Conservation (phyloP, 2,888 invertebrate genomes). For the Eurois occulta region DNA sequence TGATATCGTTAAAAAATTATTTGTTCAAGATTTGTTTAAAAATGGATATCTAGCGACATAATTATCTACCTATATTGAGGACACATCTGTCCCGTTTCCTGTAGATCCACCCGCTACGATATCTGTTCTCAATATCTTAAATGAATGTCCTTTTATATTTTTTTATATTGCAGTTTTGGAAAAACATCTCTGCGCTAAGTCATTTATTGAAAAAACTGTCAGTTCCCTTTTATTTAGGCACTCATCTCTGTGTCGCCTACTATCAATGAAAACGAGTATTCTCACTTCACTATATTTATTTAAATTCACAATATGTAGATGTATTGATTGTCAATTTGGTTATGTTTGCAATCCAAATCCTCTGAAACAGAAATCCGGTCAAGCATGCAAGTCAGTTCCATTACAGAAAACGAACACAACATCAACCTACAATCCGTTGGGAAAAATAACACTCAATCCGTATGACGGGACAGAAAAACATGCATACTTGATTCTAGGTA, state of each 20-base stretch:
- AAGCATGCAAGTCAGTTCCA: too few relatives aligned
- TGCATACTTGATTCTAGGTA: slow-evolving; percentile 32
- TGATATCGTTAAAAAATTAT: background rate
- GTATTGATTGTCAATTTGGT: background rate
- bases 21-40: background rate
- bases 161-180: background rate
- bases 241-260: background rate
- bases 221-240: background rate
- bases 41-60: too few relatives aligned
- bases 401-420: background rate
- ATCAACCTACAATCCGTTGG: slow-evolving; percentile 1
- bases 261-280: background rate
- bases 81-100: background rate
- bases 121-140: background rate
- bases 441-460: slow-evolving; percentile 33
- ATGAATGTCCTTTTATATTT: too few relatives aligned
- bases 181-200: background rate
- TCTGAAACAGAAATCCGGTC: background rate
- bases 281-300: background rate
- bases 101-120: background rate
- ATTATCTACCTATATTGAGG: background rate
- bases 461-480: slow-evolving; percentile 31
- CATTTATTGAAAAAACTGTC: background rate
- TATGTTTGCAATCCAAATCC: background rate
- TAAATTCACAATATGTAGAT: background rate